Evolutionary conservation across 2,888 invertebrate species (phyloP), one percentile per base, ranked within the genome.

Genomic region (Rhaphigaster nebulosa): DNA sequence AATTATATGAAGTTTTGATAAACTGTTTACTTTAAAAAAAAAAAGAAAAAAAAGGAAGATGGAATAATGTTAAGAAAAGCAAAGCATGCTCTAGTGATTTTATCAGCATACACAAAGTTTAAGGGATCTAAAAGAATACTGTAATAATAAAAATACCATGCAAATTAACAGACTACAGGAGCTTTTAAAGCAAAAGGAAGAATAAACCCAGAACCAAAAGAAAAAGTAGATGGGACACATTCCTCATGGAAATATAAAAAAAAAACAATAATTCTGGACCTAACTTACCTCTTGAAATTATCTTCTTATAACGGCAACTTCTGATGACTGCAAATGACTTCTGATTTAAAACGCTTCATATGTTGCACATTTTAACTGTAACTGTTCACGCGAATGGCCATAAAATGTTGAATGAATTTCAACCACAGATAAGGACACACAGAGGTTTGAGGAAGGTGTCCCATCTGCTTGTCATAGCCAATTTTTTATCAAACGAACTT

Each of bases 211-310:
- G 91, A 89, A 92, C 91, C 91, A 92, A 92, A 92, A 92, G 92
- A 92, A 60, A 70, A 92, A 92, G 92, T 92, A 92, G 93, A 93
- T 93, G 93, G 93, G 93, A 92, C 93, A 93, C 93, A 92, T 93
- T 93, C 93, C 93, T 93, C 93, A 92, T 91, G 89, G 89, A 92
- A 92, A 92, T 92, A 91, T 91, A 90, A 91, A 92, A 91, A 80
- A 91, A 92, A 91, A 91, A 87, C 76, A 92, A 91, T 88, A 87
- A 45, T 38, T 87, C 52, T 70, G 90, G 70, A 45, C 91, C 89
- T 84, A 91, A 92, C 92, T 91, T 92, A 92, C 91, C 91, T 92
- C 89, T 29, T 52, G 10, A 89, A 29, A 89, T 18, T 29, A 65
- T 70, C 65, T 76, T 76, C 89, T 76, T 13, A 45, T 3, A 52